Evolutionary conservation across 2,797 vertebrate species (phyloP).

Genomic region (Sebastes nivosus): DNA sequence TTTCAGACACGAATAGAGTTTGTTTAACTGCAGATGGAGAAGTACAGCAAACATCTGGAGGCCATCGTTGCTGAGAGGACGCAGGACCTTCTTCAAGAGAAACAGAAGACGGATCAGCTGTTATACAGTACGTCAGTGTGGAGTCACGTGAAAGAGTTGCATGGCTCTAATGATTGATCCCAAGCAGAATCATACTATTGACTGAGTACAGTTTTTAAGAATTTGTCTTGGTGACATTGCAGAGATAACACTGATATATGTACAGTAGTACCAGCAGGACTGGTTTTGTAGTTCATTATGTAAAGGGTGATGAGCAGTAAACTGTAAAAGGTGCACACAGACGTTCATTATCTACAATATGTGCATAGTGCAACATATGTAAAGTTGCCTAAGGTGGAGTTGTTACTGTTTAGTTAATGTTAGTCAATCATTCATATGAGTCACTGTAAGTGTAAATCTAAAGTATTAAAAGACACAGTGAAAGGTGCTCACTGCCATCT

Average conservation of each 20-base stretch:
- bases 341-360: neutral
- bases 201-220: neutral
- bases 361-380: neutral
- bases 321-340: neutral
- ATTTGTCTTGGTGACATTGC: neutral
- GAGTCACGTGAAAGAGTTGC: neutral
- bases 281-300: neutral
- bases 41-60: slow-evolving; percentile 87
- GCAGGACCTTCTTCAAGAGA: slow-evolving; percentile 85
- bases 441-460: no score
- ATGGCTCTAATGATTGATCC: neutral
- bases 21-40: slow-evolving; percentile 80
- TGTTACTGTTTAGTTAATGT: neutral
- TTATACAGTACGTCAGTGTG: slow-evolving; percentile 80
- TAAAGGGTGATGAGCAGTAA: neutral
- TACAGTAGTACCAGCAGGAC: neutral
- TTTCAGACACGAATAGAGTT: neutral
- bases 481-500: slow-evolving; percentile 43
- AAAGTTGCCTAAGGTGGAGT: neutral
- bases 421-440: neutral
- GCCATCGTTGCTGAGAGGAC: slow-evolving; percentile 83
- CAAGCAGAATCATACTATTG: neutral
- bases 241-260: neutral
- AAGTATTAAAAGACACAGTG: neutral
- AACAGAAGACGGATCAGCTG: slow-evolving; percentile 84